Base-by-base conservation (phyloP, 2,888 invertebrate genomes). In the Tiliacea citrago region DNA sequence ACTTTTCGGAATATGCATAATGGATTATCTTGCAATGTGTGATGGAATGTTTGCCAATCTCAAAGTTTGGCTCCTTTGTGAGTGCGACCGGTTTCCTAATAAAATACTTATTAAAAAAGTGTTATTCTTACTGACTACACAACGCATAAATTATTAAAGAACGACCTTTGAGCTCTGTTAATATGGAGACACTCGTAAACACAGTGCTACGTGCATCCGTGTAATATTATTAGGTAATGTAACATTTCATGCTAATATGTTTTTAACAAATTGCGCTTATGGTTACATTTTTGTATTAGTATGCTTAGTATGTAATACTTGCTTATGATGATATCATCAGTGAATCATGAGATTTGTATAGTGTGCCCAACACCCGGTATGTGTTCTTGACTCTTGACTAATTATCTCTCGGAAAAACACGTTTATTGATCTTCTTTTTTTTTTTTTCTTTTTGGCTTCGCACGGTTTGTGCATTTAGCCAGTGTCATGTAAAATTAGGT, bases 311-410 rank as follows among this genome's bases (percentile, higher is more conserved):
- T 81, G 84, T 86, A 84, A 77, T 82, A 85, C 81, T 88, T 86
- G 77, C 85, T 77, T 82, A 77, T 83, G 88, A 91, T 94, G 94
- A 94, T 90, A 91, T 94, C 93, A 94, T 90, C 87, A 85, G 85
- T 93, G 93, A 94, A 90, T 94, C 93, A 93, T 90, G 81, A 89
- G 82, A 87, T 88, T 88, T 83, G 83, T 91, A 78, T 76, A 74
- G 68, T 72, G 67, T 62, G 55, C 51, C 51, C 35, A 47, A 29
- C 60, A 60, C 73, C 62, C 42, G 62, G 69, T 58, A 60, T 76
- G 66, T 79, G 77, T 55, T 75, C 69, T 77, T 72, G 68, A 76
- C 74, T 74, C 60, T 68, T 42, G 42, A 65, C 42, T 68, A 69
- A 79, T 84, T 74, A 80, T 73, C 58, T 75, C 63, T n/a, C 74